Conservation (phyloP, 2,888 invertebrate species). For the Lydus trimaculatus region DNA sequence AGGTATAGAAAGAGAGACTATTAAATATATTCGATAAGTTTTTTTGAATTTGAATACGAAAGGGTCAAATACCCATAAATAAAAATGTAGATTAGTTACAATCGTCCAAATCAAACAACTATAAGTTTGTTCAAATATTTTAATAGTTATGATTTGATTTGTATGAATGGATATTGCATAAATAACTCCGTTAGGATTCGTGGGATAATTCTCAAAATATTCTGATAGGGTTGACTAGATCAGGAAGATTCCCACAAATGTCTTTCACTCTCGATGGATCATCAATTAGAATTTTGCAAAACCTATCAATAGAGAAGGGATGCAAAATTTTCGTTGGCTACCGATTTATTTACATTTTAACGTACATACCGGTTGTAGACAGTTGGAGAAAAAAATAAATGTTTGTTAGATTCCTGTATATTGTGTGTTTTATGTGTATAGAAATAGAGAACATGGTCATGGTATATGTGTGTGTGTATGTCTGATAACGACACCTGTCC, state of each 20-base stretch:
- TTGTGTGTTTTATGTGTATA: background rate
- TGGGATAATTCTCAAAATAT: constrained; percentile 57
- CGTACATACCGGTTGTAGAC: background rate
- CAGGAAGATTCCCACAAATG: constrained; percentile 48
- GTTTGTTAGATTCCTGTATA: background rate
- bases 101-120: constrained; percentile 41
- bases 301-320: constrained; percentile 17
- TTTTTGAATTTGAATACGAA: constrained; percentile 59
- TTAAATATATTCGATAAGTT: constrained; percentile 60
- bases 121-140: constrained; percentile 4
- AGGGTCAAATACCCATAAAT: constrained; percentile 56
- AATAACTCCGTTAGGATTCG: constrained; percentile 54
- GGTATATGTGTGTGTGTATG: background rate
- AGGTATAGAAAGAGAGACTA: constrained; percentile 61
- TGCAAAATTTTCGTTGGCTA: background rate
- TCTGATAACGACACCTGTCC: constrained; percentile 25
- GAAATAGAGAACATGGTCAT: constrained; percentile 2
- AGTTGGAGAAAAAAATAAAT: background rate
- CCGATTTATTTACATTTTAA: constrained; percentile 1
- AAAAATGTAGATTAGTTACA: constrained; percentile 59
- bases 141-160: constrained; percentile 27
- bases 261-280: constrained; percentile 41
- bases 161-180: constrained; percentile 52
- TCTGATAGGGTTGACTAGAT: constrained; percentile 50
- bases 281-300: constrained; percentile 39